These are phyloP conservation scores for Protomyctophum bolini DNA, from an alignment of 2,113 vertebrate species.

Conservation along the genomic window DNA sequence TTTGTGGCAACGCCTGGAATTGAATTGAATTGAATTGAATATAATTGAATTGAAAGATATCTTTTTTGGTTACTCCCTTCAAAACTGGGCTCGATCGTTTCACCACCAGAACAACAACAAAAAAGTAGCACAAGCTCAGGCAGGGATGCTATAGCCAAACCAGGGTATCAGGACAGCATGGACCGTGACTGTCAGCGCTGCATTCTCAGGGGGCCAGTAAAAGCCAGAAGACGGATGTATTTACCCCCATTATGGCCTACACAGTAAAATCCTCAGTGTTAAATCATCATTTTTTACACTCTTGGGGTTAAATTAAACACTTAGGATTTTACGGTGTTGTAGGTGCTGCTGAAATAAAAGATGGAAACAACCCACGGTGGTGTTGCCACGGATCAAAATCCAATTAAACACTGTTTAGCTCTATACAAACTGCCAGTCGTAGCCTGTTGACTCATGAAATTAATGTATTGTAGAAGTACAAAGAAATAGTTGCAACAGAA, in stretches of 20 bases:
- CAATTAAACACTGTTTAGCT: constrained; percentile 83
- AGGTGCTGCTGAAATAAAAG: constrained; percentile 74
- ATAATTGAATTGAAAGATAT: constrained; percentile 9
- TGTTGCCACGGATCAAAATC: constrained; percentile 78
- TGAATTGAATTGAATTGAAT: constrained; percentile 4
- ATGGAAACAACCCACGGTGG: constrained; percentile 70
- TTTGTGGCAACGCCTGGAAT: constrained; percentile 33
- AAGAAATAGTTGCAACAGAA: constrained; percentile 63
- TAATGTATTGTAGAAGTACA: constrained; percentile 76
- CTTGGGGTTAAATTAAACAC: too few species aligned
- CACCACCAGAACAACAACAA: constrained; percentile 30
- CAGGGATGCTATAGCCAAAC: constrained; percentile 46
- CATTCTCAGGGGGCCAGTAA: constrained; percentile 53
- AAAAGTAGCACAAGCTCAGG: constrained; percentile 41
- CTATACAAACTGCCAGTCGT: constrained; percentile 73
- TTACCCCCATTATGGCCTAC: constrained; percentile 73
- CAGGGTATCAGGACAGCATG: constrained; percentile 62
- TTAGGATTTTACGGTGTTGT: too few species aligned
- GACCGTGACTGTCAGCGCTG: constrained; percentile 69
- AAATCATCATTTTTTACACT: too few species aligned
- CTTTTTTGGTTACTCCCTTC: constrained; percentile 58
- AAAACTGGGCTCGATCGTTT: constrained; percentile 51
- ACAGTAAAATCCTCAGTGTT: too few species aligned
- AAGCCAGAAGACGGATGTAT: constrained; percentile 70
- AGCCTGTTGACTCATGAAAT: constrained; percentile 83